These are phyloP conservation scores for Cebidichthys violaceus DNA, from an alignment of 2,113 vertebrate species.

Conservation along the genomic window DNA sequence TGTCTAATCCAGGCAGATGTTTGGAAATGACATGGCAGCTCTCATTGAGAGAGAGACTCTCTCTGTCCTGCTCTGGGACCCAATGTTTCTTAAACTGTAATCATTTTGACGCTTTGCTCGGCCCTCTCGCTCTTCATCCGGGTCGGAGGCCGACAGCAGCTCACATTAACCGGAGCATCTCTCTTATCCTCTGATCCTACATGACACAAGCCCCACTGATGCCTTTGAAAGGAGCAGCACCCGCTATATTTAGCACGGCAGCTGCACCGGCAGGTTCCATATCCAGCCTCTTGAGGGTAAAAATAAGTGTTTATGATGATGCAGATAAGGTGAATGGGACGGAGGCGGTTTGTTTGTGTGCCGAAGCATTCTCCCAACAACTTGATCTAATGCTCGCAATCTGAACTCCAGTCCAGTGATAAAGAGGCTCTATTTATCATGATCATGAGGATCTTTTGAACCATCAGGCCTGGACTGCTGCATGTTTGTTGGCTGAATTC, in stretches of 20 bases:
- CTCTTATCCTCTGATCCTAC: constrained; percentile 61
- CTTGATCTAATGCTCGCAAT: constrained; percentile 6
- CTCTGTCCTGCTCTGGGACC: constrained; percentile 38
- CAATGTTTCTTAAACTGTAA: constrained; percentile 52
- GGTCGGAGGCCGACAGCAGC: constrained; percentile 47
- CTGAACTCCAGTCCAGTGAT: background rate
- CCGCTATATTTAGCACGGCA: constrained; percentile 71
- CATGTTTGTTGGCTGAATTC: background rate
- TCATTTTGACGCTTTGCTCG: constrained; percentile 46
- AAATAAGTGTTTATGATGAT: constrained; percentile 48
- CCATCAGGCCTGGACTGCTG: background rate
- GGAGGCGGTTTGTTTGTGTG: constrained; percentile 1
- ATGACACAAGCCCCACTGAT: constrained; percentile 64
- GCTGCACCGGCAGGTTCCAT: constrained; percentile 54
- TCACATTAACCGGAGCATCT: constrained; percentile 66
- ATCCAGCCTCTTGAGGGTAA: constrained; percentile 30
- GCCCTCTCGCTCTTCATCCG: constrained; percentile 10
- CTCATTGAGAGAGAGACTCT: constrained; percentile 15
- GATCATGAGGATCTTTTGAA: constrained; percentile 1
- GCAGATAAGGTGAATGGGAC: background rate
- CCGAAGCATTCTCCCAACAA: background rate
- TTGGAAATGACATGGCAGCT: constrained; percentile 23
- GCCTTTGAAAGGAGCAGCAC: constrained; percentile 64
- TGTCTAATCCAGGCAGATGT: constrained; percentile 43
- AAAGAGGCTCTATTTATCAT: constrained; percentile 6